Evolutionary conservation across 2,113 vertebrate species (phyloP).

Genomic region (Motacilla alba): DNA sequence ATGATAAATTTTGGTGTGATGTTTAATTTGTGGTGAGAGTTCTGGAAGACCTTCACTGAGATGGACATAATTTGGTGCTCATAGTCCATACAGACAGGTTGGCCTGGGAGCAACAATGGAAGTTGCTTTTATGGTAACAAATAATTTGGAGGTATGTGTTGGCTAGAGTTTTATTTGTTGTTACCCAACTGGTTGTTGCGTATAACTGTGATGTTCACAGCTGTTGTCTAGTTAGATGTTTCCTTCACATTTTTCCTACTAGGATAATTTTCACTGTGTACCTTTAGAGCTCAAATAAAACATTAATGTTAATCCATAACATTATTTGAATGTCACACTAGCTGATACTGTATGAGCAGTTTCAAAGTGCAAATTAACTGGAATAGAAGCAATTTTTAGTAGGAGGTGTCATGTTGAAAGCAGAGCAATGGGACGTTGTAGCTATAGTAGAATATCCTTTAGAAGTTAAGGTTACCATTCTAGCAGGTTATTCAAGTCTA

Average conservation of each 20-base stretch:
- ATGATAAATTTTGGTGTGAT: background rate
- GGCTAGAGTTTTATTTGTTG: background rate
- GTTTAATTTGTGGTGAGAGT: background rate
- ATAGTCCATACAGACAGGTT: background rate
- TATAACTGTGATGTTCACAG: background rate
- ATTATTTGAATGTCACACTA: background rate
- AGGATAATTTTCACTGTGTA: background rate
- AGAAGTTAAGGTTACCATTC: background rate
- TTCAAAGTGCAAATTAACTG: background rate
- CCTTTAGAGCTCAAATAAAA: background rate
- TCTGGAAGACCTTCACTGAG: background rate
- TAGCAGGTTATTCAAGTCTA: background rate
- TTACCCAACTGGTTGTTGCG: background rate
- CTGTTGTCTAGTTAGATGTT: background rate
- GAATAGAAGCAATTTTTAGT: background rate
- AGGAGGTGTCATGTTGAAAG: rapidly evolving
- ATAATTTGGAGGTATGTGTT: background rate
- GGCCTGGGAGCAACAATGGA: background rate
- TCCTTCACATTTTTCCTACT: background rate
- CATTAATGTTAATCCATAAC: background rate
- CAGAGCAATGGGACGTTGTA: background rate
- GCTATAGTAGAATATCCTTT: background rate
- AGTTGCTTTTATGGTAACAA: background rate
- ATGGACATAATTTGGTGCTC: background rate
- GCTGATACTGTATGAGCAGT: background rate